A percentile compares a stretch with the other conserved stretches of the same genome.
Conservation (phyloP, 1,140 invertebrate genomes). For the Cyclina sinensis region DNA sequence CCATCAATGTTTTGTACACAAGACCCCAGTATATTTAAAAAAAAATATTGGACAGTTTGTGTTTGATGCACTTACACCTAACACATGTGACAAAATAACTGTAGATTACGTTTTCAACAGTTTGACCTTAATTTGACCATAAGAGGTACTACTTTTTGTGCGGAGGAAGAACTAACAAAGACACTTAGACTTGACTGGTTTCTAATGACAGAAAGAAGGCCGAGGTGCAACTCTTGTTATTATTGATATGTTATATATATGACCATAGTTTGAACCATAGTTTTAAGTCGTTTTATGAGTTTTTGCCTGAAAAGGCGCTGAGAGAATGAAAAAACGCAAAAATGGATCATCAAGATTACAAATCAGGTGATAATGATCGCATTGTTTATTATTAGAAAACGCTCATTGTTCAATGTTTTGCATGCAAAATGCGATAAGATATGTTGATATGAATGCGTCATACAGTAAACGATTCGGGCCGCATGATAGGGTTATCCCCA, state of each 20-base stretch:
- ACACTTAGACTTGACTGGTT: background rate
- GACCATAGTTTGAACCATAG: background rate
- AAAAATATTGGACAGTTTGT: background rate
- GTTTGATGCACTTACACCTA: background rate
- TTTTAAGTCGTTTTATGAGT: background rate
- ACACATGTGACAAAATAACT: background rate
- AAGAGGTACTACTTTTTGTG: too few species aligned
- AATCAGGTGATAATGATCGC: constrained; percentile 21
- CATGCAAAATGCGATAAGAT: background rate
- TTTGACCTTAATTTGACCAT: background rate
- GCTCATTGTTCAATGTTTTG: background rate
- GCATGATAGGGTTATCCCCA: background rate
- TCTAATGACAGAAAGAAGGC: background rate
- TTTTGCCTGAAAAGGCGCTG: background rate
- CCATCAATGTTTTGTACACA: background rate
- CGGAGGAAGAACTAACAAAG: background rate
- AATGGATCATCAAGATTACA: background rate
- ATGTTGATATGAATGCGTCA: background rate
- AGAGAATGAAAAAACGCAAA: background rate
- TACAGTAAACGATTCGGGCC: background rate
- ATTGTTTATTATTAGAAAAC: constrained; percentile 30
- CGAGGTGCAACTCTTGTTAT: background rate
- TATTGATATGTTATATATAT: background rate
- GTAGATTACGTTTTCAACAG: background rate
- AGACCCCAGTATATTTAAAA: background rate